A percentile compares a stretch with the other conserved stretches of the same genome.
These are phyloP conservation scores for Mungos mungo DNA, from an alignment of 2,113 vertebrate genomes.

Conservation along the genomic window DNA sequence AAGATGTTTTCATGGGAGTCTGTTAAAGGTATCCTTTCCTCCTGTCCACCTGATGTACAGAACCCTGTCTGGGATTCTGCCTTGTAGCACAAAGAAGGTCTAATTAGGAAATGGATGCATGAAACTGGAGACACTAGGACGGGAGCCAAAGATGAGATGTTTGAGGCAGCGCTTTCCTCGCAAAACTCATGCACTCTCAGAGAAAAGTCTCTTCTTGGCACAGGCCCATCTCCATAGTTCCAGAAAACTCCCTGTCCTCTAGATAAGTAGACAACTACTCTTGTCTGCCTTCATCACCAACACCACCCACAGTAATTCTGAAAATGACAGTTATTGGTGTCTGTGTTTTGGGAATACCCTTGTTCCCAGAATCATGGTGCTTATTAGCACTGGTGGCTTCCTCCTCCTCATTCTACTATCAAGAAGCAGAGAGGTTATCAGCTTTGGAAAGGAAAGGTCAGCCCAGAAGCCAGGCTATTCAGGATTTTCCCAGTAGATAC, in stretches of 20 bases:
- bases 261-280: not conserved
- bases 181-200: not conserved
- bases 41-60: not conserved
- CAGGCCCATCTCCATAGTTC: not conserved
- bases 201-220: not conserved
- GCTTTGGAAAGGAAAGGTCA: slow-evolving; percentile 32
- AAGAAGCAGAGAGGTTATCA: slow-evolving; percentile 13
- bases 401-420: not conserved
- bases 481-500: slow-evolving; percentile 39
- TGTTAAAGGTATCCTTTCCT: not conserved
- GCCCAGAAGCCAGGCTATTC: not conserved
- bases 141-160: not conserved
- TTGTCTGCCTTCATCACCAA: not conserved
- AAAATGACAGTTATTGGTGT: slow-evolving; percentile 65
- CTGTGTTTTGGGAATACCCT: slow-evolving; percentile 71
- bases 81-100: not conserved
- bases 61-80: not conserved
- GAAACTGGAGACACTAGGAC: not conserved
- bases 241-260: slow-evolving; percentile 26
- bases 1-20: not conserved
- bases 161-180: not conserved
- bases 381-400: not conserved
- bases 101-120: not conserved
- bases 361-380: slow-evolving; percentile 65
- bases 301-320: slow-evolving; percentile 64